These are phyloP conservation scores for Maccullochella peelii DNA, from an alignment of 2,113 vertebrate species.

Conservation along the genomic window DNA sequence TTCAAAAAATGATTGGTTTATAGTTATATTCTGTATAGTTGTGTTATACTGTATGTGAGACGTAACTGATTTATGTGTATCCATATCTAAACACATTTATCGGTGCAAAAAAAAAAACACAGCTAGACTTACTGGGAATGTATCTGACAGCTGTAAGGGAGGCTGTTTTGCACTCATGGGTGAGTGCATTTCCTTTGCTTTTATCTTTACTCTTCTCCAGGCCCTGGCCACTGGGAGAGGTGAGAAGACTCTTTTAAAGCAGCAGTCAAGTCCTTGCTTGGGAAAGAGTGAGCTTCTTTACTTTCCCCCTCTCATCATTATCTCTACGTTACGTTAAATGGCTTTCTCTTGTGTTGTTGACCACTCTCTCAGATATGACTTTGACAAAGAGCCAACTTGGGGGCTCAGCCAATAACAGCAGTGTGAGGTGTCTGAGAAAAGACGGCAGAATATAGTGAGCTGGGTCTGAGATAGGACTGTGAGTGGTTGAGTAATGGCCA, in stretches of 20 bases:
- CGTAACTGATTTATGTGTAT: not conserved
- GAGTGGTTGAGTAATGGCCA: constrained; percentile 47
- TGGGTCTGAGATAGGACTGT: constrained; percentile 15
- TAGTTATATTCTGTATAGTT: not conserved
- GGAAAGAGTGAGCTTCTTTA: constrained; percentile 66
- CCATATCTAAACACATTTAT: constrained; percentile 1
- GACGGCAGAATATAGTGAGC: not conserved
- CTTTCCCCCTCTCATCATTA: constrained; percentile 9
- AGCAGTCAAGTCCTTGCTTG: constrained; percentile 69
- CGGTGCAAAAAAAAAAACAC: not conserved
- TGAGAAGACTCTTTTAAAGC: constrained; percentile 72
- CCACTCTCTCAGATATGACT: constrained; percentile 14
- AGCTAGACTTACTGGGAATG: constrained; percentile 7
- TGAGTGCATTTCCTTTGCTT: constrained; percentile 40
- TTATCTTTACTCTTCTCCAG: constrained; percentile 31
- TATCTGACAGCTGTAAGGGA: not conserved
- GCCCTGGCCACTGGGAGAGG: constrained; percentile 45
- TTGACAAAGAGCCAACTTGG: constrained; percentile 28
- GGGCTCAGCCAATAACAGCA: constrained; percentile 13
- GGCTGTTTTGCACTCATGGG: constrained; percentile 27
- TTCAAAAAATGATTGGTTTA: not conserved
- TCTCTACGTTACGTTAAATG: constrained; percentile 43
- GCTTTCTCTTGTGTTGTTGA: constrained; percentile 29
- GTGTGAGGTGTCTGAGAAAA: constrained; percentile 39
- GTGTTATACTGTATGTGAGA: not conserved